A percentile compares a stretch with the other conserved stretches of the same genome.
Conservation (phyloP, 2,797 vertebrate genomes). For the Toxotes lorentzi region DNA sequence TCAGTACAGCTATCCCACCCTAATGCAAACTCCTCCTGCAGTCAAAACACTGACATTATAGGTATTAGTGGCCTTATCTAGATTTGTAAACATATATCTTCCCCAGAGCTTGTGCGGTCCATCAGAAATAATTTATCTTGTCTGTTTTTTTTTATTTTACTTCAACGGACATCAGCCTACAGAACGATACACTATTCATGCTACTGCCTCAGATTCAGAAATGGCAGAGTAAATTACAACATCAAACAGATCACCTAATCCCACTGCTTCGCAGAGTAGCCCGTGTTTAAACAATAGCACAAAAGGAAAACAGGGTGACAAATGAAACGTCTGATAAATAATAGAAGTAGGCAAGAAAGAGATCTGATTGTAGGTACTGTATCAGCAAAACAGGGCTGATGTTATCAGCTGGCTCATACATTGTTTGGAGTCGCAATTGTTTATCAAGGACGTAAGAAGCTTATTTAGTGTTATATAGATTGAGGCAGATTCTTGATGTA, state of each 20-base stretch:
- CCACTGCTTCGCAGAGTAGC: background rate
- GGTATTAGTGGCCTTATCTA: background rate
- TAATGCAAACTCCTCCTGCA: background rate
- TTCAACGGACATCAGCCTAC: background rate
- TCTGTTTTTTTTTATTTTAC: background rate
- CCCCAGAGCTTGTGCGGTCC: background rate
- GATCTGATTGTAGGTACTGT: constrained; percentile 32
- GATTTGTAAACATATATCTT: constrained; percentile 14
- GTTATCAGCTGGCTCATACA: constrained; percentile 31
- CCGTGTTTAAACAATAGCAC: constrained; percentile 35
- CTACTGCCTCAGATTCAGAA: constrained; percentile 12
- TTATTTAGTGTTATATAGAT: constrained; percentile 1
- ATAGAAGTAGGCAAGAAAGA: constrained; percentile 17
- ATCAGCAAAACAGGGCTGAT: constrained; percentile 9
- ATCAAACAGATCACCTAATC: constrained; percentile 43
- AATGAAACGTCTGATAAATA: constrained; percentile 33
- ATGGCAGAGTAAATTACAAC: constrained; percentile 32
- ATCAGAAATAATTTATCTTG: background rate
- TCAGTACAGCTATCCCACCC: constrained; percentile 10
- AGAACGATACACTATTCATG: background rate
- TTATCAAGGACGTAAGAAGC: constrained; percentile 18
- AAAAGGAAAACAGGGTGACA: constrained; percentile 10
- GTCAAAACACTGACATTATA: constrained; percentile 2
- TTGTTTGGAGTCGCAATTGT: constrained; percentile 19
- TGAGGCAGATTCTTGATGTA: constrained; percentile 4